Base-by-base conservation (phyloP, 92 coral and sea anemone genomes). In the Plumapathes pennacea region DNA sequence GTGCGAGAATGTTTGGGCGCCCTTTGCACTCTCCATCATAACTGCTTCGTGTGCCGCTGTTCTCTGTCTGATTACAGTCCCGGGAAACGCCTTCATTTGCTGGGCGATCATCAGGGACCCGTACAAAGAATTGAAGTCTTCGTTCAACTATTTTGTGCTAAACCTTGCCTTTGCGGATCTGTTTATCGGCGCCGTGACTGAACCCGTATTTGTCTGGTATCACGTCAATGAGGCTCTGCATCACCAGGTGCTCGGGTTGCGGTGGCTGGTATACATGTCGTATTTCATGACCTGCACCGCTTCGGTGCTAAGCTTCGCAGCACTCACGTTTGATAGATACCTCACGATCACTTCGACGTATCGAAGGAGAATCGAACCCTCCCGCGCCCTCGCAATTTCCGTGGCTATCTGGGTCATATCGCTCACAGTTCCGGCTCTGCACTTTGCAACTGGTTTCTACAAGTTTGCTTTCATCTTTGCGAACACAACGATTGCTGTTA, bases 31-130 rank as follows among this genome's bases (percentile, higher is more conserved):
- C 24, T 86, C 95, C 23, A 69, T 81, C 46, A 55, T 66, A 0
- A 81, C 95, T 8, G 68, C 95, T 3, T 52, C 71, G 29, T 30
- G 81, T 34, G 74, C 95, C 64, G 76, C 81, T 46, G 38, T 86
- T 62, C 62, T 86, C 27, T 65, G 83, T 14, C 36, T 86, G 19
- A 55, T 81, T 63, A 86, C 95, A 3, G 63, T 56, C 0, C 89
- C 95, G 1, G 88, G 89, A n/a, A 86, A 86, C 52, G 42, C 82
- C 10, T 74, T 86, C 0, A 83, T 86, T 50, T 81, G 89, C 32
- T 50, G 84, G 50, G 77, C 95, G 11, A 64, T 86, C 38, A 33
- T 81, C 24, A 65, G 71, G 45, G 83, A 86, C 30, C 95, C 95
- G 8, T 53, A 76, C 60, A 67, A 60, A 13, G 68, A 86, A 32